These are phyloP conservation scores for Cancer borealis DNA, from an alignment of 2,888 invertebrate genomes.

Conservation along the genomic window DNA sequence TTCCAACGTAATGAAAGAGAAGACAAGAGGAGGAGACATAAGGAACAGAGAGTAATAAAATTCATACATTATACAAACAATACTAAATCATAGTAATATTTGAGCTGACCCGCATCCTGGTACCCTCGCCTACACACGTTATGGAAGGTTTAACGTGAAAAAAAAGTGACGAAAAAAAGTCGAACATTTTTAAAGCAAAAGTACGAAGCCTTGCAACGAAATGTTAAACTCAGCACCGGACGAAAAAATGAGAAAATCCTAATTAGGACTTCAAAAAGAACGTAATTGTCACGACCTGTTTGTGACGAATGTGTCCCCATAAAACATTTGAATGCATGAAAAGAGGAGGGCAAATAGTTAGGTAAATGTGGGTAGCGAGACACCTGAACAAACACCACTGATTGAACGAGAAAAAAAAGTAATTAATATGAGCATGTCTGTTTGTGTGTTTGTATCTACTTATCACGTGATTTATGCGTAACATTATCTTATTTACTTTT, in stretches of 20 bases:
- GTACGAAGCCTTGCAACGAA: neutral
- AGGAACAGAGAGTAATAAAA: too few relatives aligned
- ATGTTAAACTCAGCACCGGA: neutral
- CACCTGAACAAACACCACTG: neutral
- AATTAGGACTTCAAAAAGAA: conserved; percentile 4
- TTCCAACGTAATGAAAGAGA: neutral
- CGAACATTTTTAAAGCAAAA: neutral
- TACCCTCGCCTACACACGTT: neutral
- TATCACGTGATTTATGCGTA: neutral
- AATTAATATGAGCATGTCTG: neutral
- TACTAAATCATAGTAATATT: neutral
- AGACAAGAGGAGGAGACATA: neutral
- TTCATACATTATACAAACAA: too few relatives aligned
- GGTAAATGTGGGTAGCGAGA: neutral
- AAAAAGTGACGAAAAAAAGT: neutral
- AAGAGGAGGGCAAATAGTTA: neutral
- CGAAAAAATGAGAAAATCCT: neutral
- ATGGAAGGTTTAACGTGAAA: neutral
- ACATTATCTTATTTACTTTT: neutral
- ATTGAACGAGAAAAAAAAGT: neutral
- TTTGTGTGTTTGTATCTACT: neutral
- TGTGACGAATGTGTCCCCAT: neutral
- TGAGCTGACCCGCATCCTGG: neutral
- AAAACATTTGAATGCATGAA: neutral
- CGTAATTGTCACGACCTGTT: neutral